Percentiles rank a stretch among this genome's conserved stretches.
These are phyloP conservation scores for Oceanodroma tethys DNA, from an alignment of 2,113 vertebrate species.

Conservation along the genomic window DNA sequence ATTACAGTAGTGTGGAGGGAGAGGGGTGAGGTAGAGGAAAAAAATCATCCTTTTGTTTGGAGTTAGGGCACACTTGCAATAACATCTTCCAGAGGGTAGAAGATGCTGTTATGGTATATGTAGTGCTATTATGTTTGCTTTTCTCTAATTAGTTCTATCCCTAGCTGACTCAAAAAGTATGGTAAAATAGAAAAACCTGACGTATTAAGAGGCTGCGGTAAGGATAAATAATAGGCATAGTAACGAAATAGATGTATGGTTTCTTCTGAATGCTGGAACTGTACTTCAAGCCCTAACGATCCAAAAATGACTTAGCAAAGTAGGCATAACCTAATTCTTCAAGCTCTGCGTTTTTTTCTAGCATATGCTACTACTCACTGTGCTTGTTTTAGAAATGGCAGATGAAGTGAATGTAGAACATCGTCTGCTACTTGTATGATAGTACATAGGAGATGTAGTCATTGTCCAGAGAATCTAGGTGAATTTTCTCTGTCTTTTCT, in stretches of 20 bases:
- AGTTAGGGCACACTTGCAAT: fast-evolving
- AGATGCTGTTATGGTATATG: not conserved
- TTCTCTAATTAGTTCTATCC: not conserved
- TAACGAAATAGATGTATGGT: not conserved
- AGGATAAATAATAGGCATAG: not conserved
- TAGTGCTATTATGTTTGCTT: not conserved
- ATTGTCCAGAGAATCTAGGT: not conserved
- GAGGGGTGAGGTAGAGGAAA: not conserved
- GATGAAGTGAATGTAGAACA: not conserved
- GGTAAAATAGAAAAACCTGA: not conserved
- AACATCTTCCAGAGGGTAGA: not conserved
- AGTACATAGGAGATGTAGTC: not conserved
- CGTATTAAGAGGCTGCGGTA: not conserved
- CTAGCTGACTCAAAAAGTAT: not conserved
- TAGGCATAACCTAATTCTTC: not conserved
- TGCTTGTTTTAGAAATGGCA: not conserved
- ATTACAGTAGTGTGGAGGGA: not conserved
- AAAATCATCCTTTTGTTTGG: not conserved
- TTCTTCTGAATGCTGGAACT: not conserved
- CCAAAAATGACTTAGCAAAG: not conserved
- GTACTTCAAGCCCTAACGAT: not conserved
- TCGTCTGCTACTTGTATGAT: not conserved
- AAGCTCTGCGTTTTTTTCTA: not conserved
- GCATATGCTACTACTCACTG: not conserved
- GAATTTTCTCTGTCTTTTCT: not conserved